Conservation (phyloP, 2,797 vertebrate species). For the Pipistrellus pipistrellus region DNA sequence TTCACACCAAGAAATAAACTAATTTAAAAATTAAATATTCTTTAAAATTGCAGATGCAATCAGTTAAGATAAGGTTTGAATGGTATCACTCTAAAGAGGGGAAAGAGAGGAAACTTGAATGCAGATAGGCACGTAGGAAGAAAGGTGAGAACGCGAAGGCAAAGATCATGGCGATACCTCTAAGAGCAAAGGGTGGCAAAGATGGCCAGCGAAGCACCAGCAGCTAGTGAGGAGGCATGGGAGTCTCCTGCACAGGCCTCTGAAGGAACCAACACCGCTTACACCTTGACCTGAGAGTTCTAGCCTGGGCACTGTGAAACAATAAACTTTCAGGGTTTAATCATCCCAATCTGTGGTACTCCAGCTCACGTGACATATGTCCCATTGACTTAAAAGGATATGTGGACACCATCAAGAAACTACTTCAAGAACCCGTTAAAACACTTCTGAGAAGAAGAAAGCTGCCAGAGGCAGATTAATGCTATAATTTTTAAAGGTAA, state of each 20-base stretch:
- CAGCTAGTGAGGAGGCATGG: background rate
- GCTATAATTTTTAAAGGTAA: slow-evolving; percentile 36
- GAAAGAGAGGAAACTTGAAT: background rate
- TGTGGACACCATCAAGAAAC: slow-evolving; percentile 5
- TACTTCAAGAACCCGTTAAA: background rate
- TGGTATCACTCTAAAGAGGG: background rate
- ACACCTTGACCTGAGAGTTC: background rate
- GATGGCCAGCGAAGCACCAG: background rate
- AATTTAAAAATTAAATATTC: slow-evolving; percentile 40
- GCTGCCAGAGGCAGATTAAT: background rate
- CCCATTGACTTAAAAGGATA: background rate
- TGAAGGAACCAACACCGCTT: background rate
- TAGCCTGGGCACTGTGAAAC: background rate
- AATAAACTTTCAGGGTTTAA: background rate
- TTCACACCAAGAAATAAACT: slow-evolving; percentile 25
- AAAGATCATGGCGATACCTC: background rate
- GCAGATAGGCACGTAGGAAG: background rate
- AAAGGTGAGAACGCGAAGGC: background rate
- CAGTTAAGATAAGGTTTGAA: background rate
- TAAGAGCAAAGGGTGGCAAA: background rate
- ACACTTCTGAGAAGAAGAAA: slow-evolving; percentile 17
- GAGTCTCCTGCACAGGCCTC: background rate
- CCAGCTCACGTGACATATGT: background rate
- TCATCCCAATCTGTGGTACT: background rate
- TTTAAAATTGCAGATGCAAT: background rate